Percentiles rank a stretch among this genome's conserved stretches.
phyloP scores from a whole-genome alignment of 2,113 vertebrate genomes.

The Micromys minutus region DNA sequence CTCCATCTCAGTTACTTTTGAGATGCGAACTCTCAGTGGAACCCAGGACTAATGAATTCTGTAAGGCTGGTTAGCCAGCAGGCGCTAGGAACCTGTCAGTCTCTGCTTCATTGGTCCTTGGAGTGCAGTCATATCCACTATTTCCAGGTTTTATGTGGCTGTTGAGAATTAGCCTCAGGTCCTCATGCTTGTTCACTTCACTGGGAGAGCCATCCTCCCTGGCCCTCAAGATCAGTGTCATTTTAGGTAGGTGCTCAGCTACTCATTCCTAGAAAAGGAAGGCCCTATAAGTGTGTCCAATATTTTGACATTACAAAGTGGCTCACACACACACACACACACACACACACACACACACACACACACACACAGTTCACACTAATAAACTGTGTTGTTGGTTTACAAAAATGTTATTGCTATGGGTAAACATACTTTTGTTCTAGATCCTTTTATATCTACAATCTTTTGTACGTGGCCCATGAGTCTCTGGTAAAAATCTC shows the following conservation, averaged over 20 bases:
- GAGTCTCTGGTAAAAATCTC: too few relatives aligned
- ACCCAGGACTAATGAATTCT: not conserved
- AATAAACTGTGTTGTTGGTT: not conserved
- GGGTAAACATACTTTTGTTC: not conserved
- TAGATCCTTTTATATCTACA: not conserved
- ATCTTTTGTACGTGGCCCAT: not conserved
- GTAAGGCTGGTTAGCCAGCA: not conserved
- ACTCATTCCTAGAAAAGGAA: too few relatives aligned
- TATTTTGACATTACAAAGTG: too few relatives aligned
- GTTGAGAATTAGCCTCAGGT: too few relatives aligned
- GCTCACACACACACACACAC: too few relatives aligned
- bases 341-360: not conserved
- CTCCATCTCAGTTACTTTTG: not conserved
- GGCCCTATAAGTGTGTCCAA: too few relatives aligned
- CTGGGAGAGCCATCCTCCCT: too few relatives aligned
- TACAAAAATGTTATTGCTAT: not conserved
- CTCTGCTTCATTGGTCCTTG: not conserved
- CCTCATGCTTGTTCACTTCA: too few relatives aligned
- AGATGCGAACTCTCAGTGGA: not conserved
- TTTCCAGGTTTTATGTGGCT: too few relatives aligned
- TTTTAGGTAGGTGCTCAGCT: too few relatives aligned
- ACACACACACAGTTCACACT: not conserved
- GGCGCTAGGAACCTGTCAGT: too few relatives aligned
- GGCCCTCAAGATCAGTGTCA: too few relatives aligned
- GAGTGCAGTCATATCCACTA: fast-evolving